A percentile compares a stretch with the other conserved stretches of the same genome.
phyloP scores from a whole-genome alignment of 2,888 invertebrate species.

The Falcaria lacertinaria region DNA sequence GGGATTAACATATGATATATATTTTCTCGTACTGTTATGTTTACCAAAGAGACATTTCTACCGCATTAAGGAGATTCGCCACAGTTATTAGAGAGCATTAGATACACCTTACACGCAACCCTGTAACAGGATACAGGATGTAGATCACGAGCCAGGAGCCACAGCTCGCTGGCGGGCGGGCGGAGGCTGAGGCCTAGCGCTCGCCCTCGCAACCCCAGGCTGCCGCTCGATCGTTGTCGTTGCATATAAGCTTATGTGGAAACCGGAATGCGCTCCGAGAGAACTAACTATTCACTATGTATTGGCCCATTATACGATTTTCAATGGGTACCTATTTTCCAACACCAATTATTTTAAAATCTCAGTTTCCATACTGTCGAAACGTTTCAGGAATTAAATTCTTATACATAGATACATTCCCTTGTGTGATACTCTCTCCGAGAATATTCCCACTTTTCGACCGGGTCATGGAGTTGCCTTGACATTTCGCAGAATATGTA shows the following conservation, averaged over 20 bases:
- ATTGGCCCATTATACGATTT: neutral
- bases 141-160: neutral
- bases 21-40: slow-evolving; percentile 73
- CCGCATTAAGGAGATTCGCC: slow-evolving; percentile 54
- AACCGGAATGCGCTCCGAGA: slow-evolving; percentile 37
- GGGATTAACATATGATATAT: slow-evolving; percentile 58
- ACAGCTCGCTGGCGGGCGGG: neutral
- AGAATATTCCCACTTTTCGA: slow-evolving; percentile 59
- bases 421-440: slow-evolving; percentile 41
- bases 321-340: neutral
- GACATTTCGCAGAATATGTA: slow-evolving; percentile 56
- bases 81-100: slow-evolving; percentile 27
- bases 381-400: neutral
- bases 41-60: slow-evolving; percentile 57
- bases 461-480: slow-evolving; percentile 67
- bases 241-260: slow-evolving; percentile 37
- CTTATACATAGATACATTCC: slow-evolving; percentile 7
- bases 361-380: neutral
- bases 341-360: neutral
- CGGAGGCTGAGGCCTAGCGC: neutral
- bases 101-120: slow-evolving; percentile 23
- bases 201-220: slow-evolving; percentile 1
- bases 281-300: slow-evolving; percentile 6
- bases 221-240: slow-evolving; percentile 29
- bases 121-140: slow-evolving; percentile 16